Base-by-base conservation (phyloP, 35 echinoderm and acorn worm genomes). In the Ophiothrix spiculata region DNA sequence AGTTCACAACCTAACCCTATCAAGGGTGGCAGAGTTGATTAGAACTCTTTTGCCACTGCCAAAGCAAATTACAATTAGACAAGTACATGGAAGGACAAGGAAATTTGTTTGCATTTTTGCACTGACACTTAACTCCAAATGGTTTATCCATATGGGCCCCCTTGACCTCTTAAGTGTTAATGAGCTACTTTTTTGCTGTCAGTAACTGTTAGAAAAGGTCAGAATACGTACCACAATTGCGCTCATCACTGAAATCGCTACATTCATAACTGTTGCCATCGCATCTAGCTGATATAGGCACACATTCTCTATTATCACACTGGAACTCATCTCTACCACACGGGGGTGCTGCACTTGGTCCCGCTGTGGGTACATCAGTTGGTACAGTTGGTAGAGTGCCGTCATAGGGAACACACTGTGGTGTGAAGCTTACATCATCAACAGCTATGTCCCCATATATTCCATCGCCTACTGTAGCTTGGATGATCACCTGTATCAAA, bases 391-490 rank as follows among this genome's bases (percentile, higher is more conserved):
- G 96, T 11, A 99, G 80, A 31, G 40, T 42, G 1, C 31, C 81
- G 38, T 31, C 31, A 10, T 34, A 88, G 19, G 33, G 2, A 0
- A 75, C 37, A 83, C 96, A 99, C 17, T 76, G 85, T 12, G 60
- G 37, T 3, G 90, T 99, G 76, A 99, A 91, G 64, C 85, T 82
- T 10, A 89, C 89, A 75, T 99, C 96, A 60, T 99, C 96, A 37
- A 99, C 90, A 13, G 96, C 92, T 10, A 99, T 99, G 86, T 99
- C 96, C 21, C 96, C 96, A 75, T 74, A 35, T 39, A 87, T 87
- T 80, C 88, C 88, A 37, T 84, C 75, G 21, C 96, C 96, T 35
- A 93, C 89, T 23, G 86, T 88, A 25, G 88, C 88, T 77, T 99
- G 92, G 37, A 99, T 99, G 21, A 99, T 93, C 4, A 97, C 87